These are phyloP conservation scores for Henricia sp. DNA, from an alignment of 53 echinoderm and acorn worm species.

Conservation along the genomic window DNA sequence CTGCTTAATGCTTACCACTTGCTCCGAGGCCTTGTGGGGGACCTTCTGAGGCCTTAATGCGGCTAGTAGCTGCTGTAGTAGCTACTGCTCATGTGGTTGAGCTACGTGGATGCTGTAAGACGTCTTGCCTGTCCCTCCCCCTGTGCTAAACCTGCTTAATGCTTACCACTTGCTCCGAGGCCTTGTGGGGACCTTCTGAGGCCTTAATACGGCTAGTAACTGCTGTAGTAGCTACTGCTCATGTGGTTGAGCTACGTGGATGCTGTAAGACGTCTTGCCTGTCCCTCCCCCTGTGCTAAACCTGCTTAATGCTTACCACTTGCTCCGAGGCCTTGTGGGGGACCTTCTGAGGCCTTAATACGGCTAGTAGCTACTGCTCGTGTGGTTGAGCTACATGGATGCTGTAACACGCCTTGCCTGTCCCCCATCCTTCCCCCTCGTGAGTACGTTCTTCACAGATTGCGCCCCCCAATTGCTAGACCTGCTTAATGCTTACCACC, in stretches of 20 bases:
- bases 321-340: conserved; percentile 58
- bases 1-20: too few species aligned
- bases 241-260: conserved; percentile 93
- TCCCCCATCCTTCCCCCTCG: conserved; percentile 55
- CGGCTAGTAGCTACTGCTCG: conserved; percentile 89
- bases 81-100: too few species aligned
- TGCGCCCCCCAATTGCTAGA: too few species aligned
- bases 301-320: conserved; percentile 41
- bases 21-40: too few species aligned
- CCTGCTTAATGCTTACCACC: conserved; percentile 28
- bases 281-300: conserved; percentile 75
- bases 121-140: too few species aligned
- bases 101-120: too few species aligned
- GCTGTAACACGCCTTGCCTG: conserved; percentile 73
- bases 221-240: conserved; percentile 92
- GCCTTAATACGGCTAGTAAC: conserved; percentile 87
- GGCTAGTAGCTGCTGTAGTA: too few species aligned
- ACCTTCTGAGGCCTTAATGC: too few species aligned
- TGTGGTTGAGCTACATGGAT: conserved; percentile 95
- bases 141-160: too few species aligned
- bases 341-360: conserved; percentile 77
- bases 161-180: conserved; percentile 51
- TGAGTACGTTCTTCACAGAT: neutral
- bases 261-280: conserved; percentile 80
- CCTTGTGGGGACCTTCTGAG: conserved; percentile 68